Evolutionary conservation across 2,888 invertebrate species (phyloP).

Genomic region (Tetragonula carbonaria): DNA sequence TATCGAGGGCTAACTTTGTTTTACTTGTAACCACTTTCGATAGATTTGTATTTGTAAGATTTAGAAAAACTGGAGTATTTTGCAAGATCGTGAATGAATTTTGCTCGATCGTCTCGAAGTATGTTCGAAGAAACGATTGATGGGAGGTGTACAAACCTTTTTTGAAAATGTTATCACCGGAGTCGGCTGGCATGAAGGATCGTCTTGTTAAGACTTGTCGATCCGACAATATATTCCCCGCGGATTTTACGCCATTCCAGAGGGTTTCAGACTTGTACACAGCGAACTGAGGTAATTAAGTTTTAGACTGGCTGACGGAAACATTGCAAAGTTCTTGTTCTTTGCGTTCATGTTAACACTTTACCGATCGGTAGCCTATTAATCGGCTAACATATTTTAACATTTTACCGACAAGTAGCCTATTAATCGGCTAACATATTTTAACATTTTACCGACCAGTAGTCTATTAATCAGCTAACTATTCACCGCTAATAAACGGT

Average conservation of each 20-base stretch:
- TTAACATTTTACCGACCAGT: no score
- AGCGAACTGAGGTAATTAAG: constrained; percentile 68
- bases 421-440: no score
- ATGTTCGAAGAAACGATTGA: background rate
- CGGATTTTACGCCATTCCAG: constrained; percentile 62
- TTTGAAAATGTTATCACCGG: constrained; percentile 29
- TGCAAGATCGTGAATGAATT: no score
- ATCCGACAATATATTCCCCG: constrained; percentile 59
- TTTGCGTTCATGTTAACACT: constrained; percentile 39
- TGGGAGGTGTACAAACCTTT: background rate
- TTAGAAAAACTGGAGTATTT: no score
- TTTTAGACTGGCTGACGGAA: constrained; percentile 57
- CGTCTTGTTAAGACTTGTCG: constrained; percentile 59
- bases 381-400: no score
- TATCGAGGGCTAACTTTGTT: no score
- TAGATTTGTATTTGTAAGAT: no score
- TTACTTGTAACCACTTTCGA: no score
- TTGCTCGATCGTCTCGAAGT: background rate
- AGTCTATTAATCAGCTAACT: no score
- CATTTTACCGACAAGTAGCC: no score
- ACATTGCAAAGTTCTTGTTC: constrained; percentile 43
- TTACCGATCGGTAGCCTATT: no score
- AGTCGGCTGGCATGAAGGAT: constrained; percentile 50
- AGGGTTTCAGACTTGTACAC: constrained; percentile 54
- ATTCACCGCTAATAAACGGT: no score